phyloP scores from a whole-genome alignment of 1,140 invertebrate species.

The Bombus waltoni region DNA sequence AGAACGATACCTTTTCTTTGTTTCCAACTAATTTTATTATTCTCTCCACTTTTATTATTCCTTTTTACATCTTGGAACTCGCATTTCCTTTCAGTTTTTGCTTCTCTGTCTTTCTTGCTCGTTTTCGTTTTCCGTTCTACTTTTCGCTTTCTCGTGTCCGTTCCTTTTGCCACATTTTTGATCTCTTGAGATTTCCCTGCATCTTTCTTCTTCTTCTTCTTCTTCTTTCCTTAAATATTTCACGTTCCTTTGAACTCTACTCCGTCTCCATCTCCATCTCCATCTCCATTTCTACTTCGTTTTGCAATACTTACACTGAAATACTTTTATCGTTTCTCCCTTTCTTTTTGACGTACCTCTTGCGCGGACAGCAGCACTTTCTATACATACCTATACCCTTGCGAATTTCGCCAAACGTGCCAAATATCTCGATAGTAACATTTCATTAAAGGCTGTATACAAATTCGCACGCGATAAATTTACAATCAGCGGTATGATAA shows the following conservation, averaged over 20 bases:
- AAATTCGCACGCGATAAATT: background rate
- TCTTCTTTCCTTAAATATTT: background rate
- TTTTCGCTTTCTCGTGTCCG: background rate
- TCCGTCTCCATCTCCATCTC: no score
- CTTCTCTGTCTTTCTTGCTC: background rate
- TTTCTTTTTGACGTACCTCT: background rate
- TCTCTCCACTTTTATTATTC: background rate
- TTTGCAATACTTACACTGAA: slow-evolving; percentile 1
- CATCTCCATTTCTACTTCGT: background rate
- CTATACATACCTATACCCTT: no score
- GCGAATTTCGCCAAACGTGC: background rate
- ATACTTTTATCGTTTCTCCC: background rate
- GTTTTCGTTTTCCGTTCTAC: background rate
- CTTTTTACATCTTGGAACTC: background rate
- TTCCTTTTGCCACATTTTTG: background rate
- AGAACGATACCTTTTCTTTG: background rate
- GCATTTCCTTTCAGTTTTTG: background rate
- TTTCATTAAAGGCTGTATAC: background rate
- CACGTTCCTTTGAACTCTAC: no score
- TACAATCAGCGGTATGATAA: background rate
- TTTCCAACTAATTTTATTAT: background rate
- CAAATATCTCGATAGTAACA: background rate
- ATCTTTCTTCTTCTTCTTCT: no score
- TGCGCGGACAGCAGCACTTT: background rate
- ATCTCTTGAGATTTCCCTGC: background rate